These are phyloP conservation scores for Azorinus chamasolen DNA, from an alignment of 2,888 invertebrate genomes.

Conservation along the genomic window DNA sequence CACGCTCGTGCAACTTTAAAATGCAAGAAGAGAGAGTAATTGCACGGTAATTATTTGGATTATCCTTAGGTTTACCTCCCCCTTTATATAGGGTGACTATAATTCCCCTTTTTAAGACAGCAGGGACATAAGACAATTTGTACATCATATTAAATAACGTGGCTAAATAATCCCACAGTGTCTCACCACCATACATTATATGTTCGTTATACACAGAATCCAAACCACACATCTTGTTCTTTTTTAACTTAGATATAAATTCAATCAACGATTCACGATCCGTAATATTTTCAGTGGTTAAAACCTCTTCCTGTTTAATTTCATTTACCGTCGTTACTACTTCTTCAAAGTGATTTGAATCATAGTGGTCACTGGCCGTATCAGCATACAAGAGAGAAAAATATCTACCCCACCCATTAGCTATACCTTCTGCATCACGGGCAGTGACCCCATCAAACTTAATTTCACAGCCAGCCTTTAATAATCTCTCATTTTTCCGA, in stretches of 20 bases:
- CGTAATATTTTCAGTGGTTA: background rate
- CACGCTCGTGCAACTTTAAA: conserved; percentile 20
- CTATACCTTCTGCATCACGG: conserved; percentile 1
- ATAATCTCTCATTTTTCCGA: background rate
- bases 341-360: background rate
- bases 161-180: background rate
- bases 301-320: background rate
- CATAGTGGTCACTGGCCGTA: background rate
- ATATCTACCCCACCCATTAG: background rate
- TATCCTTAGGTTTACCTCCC: conserved; percentile 25
- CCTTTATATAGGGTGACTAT: conserved; percentile 29
- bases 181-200: too few species aligned
- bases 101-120: conserved; percentile 12
- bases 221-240: too few species aligned
- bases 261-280: background rate
- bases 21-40: conserved; percentile 27
- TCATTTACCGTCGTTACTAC: background rate
- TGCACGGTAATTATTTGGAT: conserved; percentile 27
- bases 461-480: too few species aligned
- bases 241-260: background rate
- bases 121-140: too few species aligned
- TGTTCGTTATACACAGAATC: too few species aligned
- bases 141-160: too few species aligned
- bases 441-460: conserved; percentile 2
- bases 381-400: background rate